phyloP scores from a whole-genome alignment of 2,888 invertebrate species.

The Spilarctia lutea region DNA sequence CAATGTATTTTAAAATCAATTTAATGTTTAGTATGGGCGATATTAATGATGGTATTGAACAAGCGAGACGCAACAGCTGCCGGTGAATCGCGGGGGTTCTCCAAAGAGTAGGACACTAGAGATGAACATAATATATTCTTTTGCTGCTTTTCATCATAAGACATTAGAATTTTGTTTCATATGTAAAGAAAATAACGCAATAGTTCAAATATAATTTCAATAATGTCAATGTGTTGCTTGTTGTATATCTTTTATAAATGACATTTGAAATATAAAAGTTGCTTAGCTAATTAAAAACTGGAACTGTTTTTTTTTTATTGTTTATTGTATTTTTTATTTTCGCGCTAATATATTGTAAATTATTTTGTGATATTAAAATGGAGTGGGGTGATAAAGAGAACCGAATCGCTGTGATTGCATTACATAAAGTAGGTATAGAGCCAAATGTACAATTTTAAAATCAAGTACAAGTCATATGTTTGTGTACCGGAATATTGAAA shows the following conservation, averaged over 20 bases:
- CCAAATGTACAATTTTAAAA: too few species aligned
- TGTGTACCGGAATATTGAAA: too few species aligned
- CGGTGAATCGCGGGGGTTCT: conserved; percentile 65
- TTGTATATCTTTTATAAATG: not conserved
- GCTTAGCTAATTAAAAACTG: not conserved
- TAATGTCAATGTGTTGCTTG: not conserved
- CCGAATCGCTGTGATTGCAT: too few species aligned
- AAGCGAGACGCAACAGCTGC: conserved; percentile 64
- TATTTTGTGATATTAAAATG: too few species aligned
- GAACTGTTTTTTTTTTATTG: not conserved
- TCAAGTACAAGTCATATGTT: too few species aligned
- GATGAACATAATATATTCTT: not conserved
- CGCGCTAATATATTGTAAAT: too few species aligned
- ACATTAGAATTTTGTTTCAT: not conserved
- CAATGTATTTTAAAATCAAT: conserved; percentile 55
- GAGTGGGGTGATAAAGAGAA: too few species aligned
- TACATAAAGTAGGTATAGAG: too few species aligned
- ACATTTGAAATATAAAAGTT: not conserved
- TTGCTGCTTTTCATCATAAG: not conserved
- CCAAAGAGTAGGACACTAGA: conserved; percentile 43
- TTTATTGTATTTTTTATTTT: too few species aligned
- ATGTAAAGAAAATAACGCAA: not conserved
- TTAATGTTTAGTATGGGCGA: conserved; percentile 51
- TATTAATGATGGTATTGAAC: conserved; percentile 70
- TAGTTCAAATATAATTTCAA: not conserved